A percentile compares a stretch with the other conserved stretches of the same genome.
These are phyloP conservation scores for Odontophorus gujanensis DNA, from an alignment of 2,113 vertebrate species.

Conservation along the genomic window DNA sequence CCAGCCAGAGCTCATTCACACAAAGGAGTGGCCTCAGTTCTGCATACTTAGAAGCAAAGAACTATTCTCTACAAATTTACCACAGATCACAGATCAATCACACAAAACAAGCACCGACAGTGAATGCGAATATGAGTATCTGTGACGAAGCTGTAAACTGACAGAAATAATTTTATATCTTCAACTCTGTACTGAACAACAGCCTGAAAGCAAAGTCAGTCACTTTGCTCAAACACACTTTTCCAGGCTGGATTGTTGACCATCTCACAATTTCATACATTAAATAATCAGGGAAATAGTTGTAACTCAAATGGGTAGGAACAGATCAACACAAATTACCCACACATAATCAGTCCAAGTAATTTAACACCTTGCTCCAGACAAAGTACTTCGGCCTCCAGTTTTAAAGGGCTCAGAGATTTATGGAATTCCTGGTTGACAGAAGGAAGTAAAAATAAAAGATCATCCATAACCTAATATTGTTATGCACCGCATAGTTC, in stretches of 20 bases:
- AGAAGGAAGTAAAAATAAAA: neutral
- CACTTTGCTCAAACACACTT: neutral
- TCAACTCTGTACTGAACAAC: neutral
- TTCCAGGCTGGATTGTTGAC: neutral
- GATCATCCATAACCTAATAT: neutral
- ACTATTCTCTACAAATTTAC: neutral
- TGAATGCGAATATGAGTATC: neutral
- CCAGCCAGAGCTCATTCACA: neutral
- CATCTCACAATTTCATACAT: neutral
- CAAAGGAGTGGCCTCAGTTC: neutral
- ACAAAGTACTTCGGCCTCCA: neutral
- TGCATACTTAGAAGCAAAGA: accelerated
- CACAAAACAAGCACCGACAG: neutral
- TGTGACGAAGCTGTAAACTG: neutral
- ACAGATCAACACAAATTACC: neutral
- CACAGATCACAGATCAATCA: neutral
- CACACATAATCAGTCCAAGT: neutral
- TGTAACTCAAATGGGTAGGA: neutral
- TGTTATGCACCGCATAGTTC: neutral
- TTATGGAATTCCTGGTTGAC: neutral
- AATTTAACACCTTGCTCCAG: neutral
- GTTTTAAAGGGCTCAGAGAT: neutral
- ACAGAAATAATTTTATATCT: neutral
- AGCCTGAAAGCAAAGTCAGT: neutral
- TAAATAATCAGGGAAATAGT: neutral